These are phyloP conservation scores for Fulmarus glacialis DNA, from an alignment of 2,113 vertebrate species.

Conservation along the genomic window DNA sequence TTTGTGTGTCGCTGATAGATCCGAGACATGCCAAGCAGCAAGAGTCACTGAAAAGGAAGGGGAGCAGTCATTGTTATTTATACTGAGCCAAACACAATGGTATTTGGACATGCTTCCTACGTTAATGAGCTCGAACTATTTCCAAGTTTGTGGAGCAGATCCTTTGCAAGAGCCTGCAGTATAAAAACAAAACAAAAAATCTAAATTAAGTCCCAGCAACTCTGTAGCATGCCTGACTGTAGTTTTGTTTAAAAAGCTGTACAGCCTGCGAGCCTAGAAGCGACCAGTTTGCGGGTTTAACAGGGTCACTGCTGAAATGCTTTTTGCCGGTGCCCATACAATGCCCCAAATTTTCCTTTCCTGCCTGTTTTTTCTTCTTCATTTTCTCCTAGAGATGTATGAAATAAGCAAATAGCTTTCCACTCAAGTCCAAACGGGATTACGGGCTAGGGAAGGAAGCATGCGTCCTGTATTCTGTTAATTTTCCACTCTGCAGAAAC, in stretches of 20 bases:
- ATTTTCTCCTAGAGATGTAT: not conserved
- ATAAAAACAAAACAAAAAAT: not conserved
- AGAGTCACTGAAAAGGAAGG: conserved; percentile 24
- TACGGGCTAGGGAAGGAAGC: not conserved
- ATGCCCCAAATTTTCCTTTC: not conserved
- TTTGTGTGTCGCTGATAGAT: not conserved
- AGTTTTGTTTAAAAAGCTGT: not conserved
- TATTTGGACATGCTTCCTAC: not conserved
- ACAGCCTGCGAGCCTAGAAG: not conserved
- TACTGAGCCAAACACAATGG: conserved; percentile 34
- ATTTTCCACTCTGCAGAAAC: not conserved
- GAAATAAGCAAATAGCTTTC: not conserved
- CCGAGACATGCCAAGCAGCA: not conserved
- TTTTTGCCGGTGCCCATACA: not conserved
- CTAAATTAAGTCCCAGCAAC: not conserved
- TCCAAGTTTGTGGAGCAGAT: not conserved
- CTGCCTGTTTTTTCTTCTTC: not conserved
- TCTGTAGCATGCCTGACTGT: not conserved
- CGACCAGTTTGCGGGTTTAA: not conserved
- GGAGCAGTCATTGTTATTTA: conserved; percentile 4
- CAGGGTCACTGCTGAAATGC: not conserved
- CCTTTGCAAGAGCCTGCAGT: not conserved
- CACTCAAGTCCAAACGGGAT: not conserved
- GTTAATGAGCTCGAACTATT: not conserved
- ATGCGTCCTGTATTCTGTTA: not conserved